phyloP scores from a whole-genome alignment of 2,888 invertebrate genomes.

The Tethea ocularis region DNA sequence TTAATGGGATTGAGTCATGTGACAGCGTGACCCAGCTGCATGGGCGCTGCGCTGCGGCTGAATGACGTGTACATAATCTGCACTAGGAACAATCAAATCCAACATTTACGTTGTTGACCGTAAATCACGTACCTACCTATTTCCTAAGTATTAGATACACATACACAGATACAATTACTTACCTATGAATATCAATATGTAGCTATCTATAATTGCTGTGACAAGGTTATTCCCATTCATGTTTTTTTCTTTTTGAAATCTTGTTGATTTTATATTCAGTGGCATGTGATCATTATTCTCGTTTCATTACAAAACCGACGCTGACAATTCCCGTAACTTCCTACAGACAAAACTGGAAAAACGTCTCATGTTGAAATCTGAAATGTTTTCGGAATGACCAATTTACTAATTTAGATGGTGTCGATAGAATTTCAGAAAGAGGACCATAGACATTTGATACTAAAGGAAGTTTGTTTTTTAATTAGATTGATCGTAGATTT shows the following conservation, averaged over 20 bases:
- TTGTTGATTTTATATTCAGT: background rate
- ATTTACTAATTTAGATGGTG: background rate
- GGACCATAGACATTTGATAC: no score
- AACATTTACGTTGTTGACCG: slow-evolving; percentile 31
- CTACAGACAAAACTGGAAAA: background rate
- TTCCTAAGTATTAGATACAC: slow-evolving; percentile 24
- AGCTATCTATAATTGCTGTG: slow-evolving; percentile 21
- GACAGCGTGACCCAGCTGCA: slow-evolving; percentile 33
- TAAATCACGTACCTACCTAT: slow-evolving; percentile 22
- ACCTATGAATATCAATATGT: no score
- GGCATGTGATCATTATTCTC: background rate
- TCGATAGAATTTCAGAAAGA: no score
- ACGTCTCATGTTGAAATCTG: background rate
- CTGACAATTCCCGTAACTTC: background rate
- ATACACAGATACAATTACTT: background rate
- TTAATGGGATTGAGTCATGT: slow-evolving; percentile 45
- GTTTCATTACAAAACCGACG: background rate
- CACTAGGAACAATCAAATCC: slow-evolving; percentile 33
- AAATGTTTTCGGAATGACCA: background rate
- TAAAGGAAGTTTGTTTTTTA: no score
- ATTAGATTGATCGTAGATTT: no score
- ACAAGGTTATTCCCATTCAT: slow-evolving; percentile 29
- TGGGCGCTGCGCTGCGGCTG: slow-evolving; percentile 12
- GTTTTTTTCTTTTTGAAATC: background rate
- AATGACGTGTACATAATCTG: slow-evolving; percentile 39